Evolutionary conservation across 2,888 invertebrate genomes (phyloP).

Genomic region (Coelogynopora nodosa): DNA sequence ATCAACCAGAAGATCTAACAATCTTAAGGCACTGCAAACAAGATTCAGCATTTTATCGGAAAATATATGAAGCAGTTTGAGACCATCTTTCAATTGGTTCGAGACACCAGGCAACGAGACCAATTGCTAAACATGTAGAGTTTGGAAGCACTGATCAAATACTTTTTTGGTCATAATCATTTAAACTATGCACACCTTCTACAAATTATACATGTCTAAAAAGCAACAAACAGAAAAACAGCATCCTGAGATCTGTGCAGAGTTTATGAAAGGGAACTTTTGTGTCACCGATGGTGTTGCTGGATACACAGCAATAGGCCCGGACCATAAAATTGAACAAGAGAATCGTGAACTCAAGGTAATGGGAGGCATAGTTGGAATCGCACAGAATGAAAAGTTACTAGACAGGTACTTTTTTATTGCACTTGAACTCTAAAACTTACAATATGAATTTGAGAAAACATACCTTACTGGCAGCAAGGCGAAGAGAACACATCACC

Average conservation of each 20-base stretch:
- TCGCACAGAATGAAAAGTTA: slow-evolving; percentile 37
- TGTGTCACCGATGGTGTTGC: slow-evolving; percentile 40
- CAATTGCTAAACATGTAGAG: slow-evolving; percentile 12
- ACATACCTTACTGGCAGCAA: slow-evolving; percentile 9
- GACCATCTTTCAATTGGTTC: background rate
- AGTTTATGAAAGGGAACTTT: slow-evolving; percentile 42
- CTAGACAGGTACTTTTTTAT: slow-evolving; percentile 41
- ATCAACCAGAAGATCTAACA: slow-evolving; percentile 14
- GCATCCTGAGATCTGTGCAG: slow-evolving; percentile 39
- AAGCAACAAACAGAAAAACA: slow-evolving; percentile 42
- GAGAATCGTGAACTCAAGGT: slow-evolving; percentile 42
- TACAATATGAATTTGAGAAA: slow-evolving; percentile 38
- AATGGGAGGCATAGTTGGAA: slow-evolving; percentile 42
- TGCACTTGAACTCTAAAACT: slow-evolving; percentile 38
- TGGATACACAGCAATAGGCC: slow-evolving; percentile 44
- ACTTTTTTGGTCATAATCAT: slow-evolving; percentile 42
- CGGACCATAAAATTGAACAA: slow-evolving; percentile 44
- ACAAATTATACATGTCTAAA: slow-evolving; percentile 41
- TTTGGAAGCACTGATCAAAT: slow-evolving; percentile 34
- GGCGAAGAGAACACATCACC: background rate
- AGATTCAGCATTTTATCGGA: background rate
- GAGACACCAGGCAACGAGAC: slow-evolving; percentile 3
- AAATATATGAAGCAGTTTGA: slow-evolving; percentile 7
- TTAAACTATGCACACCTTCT: slow-evolving; percentile 42
- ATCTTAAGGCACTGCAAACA: slow-evolving; percentile 17